phyloP scores from a whole-genome alignment of 2,797 vertebrate species.

The Sebastes iracundus region DNA sequence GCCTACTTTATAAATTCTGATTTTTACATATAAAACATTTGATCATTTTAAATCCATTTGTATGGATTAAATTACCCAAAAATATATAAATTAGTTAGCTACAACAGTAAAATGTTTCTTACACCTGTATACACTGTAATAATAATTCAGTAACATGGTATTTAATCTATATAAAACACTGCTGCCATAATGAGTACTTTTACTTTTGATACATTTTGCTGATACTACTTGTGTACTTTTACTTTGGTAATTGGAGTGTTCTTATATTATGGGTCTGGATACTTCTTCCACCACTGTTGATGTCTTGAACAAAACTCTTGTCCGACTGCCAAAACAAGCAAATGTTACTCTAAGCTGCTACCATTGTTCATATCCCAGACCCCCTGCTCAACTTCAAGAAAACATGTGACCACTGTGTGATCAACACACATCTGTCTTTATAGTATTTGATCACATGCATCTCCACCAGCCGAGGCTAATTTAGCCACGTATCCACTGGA shows the following conservation, averaged over 20 bases:
- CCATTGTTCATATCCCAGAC: not conserved
- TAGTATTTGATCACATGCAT: conserved; percentile 3
- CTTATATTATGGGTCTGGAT: not conserved
- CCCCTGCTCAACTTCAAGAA: not conserved
- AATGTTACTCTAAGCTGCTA: not conserved
- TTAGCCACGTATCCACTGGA: conserved; percentile 49
- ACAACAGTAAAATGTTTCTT: not conserved
- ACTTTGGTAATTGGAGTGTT: not conserved
- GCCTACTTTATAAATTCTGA: not conserved
- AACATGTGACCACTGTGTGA: not conserved
- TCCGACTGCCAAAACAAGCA: not conserved
- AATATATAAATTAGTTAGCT: not conserved
- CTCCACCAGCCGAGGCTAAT: conserved; percentile 9
- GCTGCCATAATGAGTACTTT: not conserved
- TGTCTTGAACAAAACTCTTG: not conserved
- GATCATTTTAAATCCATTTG: not conserved
- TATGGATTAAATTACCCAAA: not conserved
- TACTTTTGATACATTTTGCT: not conserved
- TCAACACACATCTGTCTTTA: not conserved
- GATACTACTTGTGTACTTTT: not conserved
- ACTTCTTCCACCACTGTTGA: not conserved
- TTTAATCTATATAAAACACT: not conserved
- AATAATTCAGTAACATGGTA: not conserved
- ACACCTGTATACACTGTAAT: not conserved
- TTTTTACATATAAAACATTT: not conserved